Base-by-base conservation (phyloP, 2,888 invertebrate species). In the Epinotia bilunana region DNA sequence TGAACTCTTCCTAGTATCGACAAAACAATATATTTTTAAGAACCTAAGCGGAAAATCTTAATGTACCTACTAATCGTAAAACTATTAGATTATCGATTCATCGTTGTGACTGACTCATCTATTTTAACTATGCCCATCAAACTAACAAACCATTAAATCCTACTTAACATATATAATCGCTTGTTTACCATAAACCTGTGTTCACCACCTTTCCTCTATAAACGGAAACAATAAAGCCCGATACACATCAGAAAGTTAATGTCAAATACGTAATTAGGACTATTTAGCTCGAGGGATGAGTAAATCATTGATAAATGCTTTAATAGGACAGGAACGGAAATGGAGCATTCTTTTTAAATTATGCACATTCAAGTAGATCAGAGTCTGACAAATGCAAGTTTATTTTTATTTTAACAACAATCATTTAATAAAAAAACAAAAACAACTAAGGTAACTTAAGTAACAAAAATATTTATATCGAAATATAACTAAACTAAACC, bases 181-280 rank as follows among this genome's bases (percentile, higher is more conserved):
- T 39, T 71, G 70, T 74, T 60, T 65, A 67, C 55, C 61, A 75
- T 67, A 71, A 65, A 67, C 53, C 57, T 11, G 55, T 75, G 70
- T 71, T 74, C 57, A 58, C 53, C 58, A 70, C 64, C 74, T 74
- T 60, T n/a, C 33, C 49, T 63, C 49, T 46, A 46, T 11, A 33
- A 80, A 78, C 81, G 86, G 86, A 86, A 85, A 83, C 80, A 82
- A 85, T 85, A 85, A 86, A 86, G 79, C 79, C 43, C 55, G 86
- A 86, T 86, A 86, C 69, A 75, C 79, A 85, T 84, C 84, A 80
- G 80, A 71, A 71, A 74, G 74, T 64, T 60, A 81, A 79, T 79
- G 79, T 78, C 80, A 43, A 78, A 80, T 78, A 79, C 78, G 84
- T 83, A 83, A 83, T 85, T 84, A 84, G 82, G 77, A 76, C 79